Percentiles rank a stretch among this genome's conserved stretches.
Conservation (phyloP, 2,113 vertebrate genomes). For the Progne subis region DNA sequence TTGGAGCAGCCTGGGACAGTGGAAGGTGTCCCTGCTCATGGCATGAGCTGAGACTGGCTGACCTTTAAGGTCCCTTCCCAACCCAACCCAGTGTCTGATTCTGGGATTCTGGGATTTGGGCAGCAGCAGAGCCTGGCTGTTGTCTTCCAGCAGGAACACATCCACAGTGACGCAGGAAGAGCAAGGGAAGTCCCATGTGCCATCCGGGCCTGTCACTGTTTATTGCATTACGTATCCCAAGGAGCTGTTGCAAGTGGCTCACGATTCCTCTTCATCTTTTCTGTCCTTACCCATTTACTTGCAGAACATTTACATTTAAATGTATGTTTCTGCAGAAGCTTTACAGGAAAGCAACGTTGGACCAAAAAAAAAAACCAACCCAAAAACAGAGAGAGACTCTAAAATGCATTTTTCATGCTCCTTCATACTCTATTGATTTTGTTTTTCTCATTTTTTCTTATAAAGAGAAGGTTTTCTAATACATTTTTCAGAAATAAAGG, state of each 20-base stretch:
- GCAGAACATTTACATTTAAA: conserved; percentile 70
- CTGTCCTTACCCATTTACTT: conserved; percentile 25
- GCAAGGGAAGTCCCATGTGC: not conserved
- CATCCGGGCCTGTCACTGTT: not conserved
- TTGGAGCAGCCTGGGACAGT: accelerated
- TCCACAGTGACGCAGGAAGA: not conserved
- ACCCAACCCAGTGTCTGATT: not conserved
- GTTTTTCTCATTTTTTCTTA: conserved; percentile 70
- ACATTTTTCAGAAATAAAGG: conserved; percentile 42
- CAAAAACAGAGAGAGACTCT: not conserved
- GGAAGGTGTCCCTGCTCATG: not conserved
- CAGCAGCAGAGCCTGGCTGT: no score
- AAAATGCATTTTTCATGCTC: conserved; percentile 79
- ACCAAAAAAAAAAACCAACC: not conserved
- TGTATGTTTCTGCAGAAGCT: conserved; percentile 54
- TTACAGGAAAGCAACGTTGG: conserved; percentile 64
- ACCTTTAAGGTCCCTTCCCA: not conserved
- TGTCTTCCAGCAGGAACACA: not conserved
- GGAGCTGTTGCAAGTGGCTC: not conserved
- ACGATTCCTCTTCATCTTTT: conserved; percentile 13
- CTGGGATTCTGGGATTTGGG: not conserved
- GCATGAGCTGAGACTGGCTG: accelerated
- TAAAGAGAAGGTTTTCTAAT: conserved; percentile 69
- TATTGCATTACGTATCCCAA: not conserved
- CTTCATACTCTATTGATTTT: conserved; percentile 78